Conservation (phyloP, 2,113 vertebrate genomes). For the Forbesichthys papilliferus region DNA sequence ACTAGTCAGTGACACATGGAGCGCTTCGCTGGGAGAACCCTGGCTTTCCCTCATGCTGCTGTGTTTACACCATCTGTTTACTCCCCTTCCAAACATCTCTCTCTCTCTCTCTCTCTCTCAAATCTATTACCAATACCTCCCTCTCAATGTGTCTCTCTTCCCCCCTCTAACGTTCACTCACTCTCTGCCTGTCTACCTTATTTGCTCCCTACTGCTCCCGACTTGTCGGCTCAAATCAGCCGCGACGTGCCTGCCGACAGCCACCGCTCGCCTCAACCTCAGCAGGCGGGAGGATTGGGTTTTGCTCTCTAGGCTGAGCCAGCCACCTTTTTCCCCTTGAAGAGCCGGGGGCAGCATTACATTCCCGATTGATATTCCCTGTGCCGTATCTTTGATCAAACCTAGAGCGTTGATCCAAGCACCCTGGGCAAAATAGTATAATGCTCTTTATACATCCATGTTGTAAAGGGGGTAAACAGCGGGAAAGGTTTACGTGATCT, state of each 20-base stretch:
- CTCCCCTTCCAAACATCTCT: constrained; percentile 50
- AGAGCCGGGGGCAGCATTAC: constrained; percentile 30
- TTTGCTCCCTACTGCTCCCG: constrained; percentile 65
- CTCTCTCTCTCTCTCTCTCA: constrained; percentile 30
- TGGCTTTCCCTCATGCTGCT: constrained; percentile 67
- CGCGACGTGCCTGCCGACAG: constrained; percentile 60
- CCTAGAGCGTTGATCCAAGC: constrained; percentile 2
- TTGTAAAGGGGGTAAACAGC: neutral
- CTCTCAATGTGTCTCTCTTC: constrained; percentile 27
- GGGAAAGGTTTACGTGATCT: neutral
- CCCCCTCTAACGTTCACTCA: constrained; percentile 29
- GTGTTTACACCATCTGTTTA: constrained; percentile 76
- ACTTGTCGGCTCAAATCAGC: constrained; percentile 69
- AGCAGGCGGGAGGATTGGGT: constrained; percentile 62
- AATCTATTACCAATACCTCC: constrained; percentile 56
- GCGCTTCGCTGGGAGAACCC: constrained; percentile 66
- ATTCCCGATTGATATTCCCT: constrained; percentile 24
- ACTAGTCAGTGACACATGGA: constrained; percentile 70
- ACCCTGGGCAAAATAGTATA: constrained; percentile 3
- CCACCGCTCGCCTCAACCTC: constrained; percentile 50
- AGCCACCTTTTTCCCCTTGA: constrained; percentile 36
- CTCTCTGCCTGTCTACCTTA: constrained; percentile 26
- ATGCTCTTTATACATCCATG: neutral
- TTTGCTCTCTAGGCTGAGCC: constrained; percentile 49
- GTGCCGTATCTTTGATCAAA: constrained; percentile 20